phyloP scores from a whole-genome alignment of 2,113 vertebrate genomes.

The Pardalotus punctatus region DNA sequence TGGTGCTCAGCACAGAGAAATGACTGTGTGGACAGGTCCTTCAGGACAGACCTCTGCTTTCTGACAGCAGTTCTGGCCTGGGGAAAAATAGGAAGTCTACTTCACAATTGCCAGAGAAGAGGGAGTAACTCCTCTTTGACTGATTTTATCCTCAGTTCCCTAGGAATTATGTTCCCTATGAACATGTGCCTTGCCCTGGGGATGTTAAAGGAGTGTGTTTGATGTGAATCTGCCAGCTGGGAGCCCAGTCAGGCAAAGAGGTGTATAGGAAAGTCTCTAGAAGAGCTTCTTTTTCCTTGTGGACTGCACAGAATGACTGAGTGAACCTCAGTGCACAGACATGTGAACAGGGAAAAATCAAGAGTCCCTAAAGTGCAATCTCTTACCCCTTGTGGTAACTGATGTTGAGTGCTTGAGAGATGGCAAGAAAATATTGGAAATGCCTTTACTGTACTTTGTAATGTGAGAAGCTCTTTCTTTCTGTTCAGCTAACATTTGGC shows the following conservation, averaged over 20 bases:
- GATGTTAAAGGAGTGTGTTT: neutral
- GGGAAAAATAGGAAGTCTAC: neutral
- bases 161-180: too few species aligned
- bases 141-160: neutral
- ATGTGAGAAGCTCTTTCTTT: slow-evolving; percentile 21
- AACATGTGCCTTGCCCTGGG: neutral
- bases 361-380: neutral
- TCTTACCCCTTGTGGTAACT: neutral
- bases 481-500: neutral
- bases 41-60: neutral
- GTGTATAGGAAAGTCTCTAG: neutral
- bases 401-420: neutral
- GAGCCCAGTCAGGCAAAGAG: neutral
- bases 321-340: neutral
- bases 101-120: neutral
- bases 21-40: neutral
- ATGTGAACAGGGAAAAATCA: neutral
- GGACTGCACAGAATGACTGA: neutral
- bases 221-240: neutral
- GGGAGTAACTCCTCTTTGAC: neutral
- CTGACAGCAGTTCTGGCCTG: neutral
- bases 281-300: neutral
- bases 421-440: neutral
- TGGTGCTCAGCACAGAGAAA: neutral
- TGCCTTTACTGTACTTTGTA: neutral